phyloP scores from a whole-genome alignment of 2,113 vertebrate species.

The Nothoprocta perdicaria region DNA sequence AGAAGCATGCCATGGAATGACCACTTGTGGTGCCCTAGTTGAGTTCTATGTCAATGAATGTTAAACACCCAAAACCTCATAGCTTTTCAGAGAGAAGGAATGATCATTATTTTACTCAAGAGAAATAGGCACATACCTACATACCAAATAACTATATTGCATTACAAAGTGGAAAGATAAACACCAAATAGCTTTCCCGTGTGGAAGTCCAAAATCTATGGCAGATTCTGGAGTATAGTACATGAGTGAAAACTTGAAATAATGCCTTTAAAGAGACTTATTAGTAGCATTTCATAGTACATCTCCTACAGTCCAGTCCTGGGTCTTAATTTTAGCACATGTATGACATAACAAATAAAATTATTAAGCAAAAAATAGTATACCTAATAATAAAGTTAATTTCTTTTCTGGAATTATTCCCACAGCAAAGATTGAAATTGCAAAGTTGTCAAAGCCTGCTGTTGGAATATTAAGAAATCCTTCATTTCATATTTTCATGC shows the following conservation, averaged over 20 bases:
- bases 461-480: neutral
- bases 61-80: neutral
- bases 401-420: neutral
- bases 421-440: neutral
- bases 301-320: neutral
- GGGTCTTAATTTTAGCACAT: neutral
- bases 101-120: neutral
- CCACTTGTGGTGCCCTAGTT: neutral
- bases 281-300: neutral
- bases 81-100: neutral
- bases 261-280: neutral
- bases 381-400: neutral
- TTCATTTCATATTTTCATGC: neutral
- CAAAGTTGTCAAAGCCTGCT: slow-evolving; percentile 13
- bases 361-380: neutral
- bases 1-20: neutral
- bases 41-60: neutral
- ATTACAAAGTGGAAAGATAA: neutral
- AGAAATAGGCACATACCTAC: neutral
- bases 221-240: neutral
- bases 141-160: neutral
- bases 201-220: neutral
- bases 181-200: neutral
- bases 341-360: neutral
- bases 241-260: neutral